A percentile compares a stretch with the other conserved stretches of the same genome.
Conservation (phyloP, 2,113 vertebrate genomes). For the Pao palembangensis region DNA sequence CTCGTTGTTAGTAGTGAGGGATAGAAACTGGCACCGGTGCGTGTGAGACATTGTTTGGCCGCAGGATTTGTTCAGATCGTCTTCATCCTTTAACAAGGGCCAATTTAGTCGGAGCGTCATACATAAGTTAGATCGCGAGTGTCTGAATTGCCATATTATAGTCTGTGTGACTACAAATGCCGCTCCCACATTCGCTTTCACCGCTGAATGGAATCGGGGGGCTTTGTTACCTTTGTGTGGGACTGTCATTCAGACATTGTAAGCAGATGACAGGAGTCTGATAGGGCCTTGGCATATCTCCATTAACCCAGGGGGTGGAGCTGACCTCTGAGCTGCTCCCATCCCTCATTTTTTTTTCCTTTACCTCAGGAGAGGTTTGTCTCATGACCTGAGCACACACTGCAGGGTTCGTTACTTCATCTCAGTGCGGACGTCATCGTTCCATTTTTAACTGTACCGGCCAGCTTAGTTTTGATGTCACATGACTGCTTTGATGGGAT, state of each 20-base stretch:
- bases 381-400: conserved; percentile 4
- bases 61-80: not conserved
- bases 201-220: conserved; percentile 26
- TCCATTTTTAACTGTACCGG: not conserved
- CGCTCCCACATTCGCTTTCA: conserved; percentile 19
- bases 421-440: conserved; percentile 9
- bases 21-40: too few relatives aligned
- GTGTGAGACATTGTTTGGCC: too few relatives aligned
- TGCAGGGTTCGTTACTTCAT: too few relatives aligned
- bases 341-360: conserved; percentile 27
- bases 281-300: conserved; percentile 58
- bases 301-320: conserved; percentile 49
- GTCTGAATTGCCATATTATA: conserved; percentile 16
- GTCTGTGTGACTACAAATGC: conserved; percentile 14
- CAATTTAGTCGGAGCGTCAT: not conserved
- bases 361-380: conserved; percentile 32
- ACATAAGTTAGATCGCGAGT: not conserved
- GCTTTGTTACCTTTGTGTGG: conserved; percentile 46
- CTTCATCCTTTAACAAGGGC: not conserved
- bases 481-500: not conserved
- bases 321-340: conserved; percentile 44
- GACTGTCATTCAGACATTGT: conserved; percentile 57
- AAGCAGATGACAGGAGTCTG: conserved; percentile 51
- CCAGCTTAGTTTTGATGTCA: conserved; percentile 5
- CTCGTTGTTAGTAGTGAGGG: too few relatives aligned